Conservation (phyloP, 2,888 invertebrate species). For the Ophion ellenae region DNA sequence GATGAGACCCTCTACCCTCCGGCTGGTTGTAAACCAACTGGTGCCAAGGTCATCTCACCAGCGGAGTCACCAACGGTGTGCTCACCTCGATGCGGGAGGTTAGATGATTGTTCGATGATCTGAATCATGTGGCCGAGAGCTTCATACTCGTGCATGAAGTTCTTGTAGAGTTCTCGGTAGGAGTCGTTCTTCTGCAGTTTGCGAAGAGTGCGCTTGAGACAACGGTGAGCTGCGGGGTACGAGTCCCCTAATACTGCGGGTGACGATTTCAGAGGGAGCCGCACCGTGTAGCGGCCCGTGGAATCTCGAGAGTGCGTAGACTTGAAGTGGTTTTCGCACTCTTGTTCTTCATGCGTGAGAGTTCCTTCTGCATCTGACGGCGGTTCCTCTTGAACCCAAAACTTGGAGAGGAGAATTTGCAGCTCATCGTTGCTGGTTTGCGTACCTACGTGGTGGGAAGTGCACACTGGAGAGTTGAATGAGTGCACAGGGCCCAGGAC, state of each 20-base stretch:
- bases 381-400: conserved; percentile 54
- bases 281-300: conserved; percentile 42
- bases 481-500: conserved; percentile 41
- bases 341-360: conserved; percentile 29
- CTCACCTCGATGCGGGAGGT: neutral
- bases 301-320: conserved; percentile 43
- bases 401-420: conserved; percentile 17
- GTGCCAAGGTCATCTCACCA: conserved; percentile 44
- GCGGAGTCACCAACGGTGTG: neutral
- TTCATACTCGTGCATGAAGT: conserved; percentile 49
- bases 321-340: conserved; percentile 44
- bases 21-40: conserved; percentile 13
- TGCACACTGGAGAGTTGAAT: neutral
- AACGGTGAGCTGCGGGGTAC: neutral
- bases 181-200: neutral
- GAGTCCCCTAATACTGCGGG: conserved; percentile 13
- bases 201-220: conserved; percentile 18
- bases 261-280: conserved; percentile 32
- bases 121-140: conserved; percentile 46
- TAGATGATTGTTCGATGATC: neutral
- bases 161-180: conserved; percentile 27
- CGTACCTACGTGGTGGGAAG: neutral
- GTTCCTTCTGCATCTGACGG: neutral
- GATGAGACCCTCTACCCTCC: conserved; percentile 43
- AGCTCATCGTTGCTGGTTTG: conserved; percentile 9